phyloP scores from a whole-genome alignment of 2,797 vertebrate species.

The Esox masquinongy region DNA sequence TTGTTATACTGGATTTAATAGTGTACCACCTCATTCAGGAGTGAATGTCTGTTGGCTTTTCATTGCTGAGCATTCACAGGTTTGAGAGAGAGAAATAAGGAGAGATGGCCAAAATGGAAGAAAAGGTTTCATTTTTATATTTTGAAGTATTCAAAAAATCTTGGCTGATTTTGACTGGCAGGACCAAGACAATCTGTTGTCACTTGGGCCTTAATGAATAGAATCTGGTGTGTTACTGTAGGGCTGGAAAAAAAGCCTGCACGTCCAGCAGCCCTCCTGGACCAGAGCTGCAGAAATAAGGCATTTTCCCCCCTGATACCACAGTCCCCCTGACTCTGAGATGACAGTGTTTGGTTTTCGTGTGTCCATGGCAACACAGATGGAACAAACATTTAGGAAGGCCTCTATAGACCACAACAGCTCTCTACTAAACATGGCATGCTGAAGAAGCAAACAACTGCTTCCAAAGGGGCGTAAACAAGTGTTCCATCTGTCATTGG shows the following conservation, averaged over 20 bases:
- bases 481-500: constrained; percentile 1
- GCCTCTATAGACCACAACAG: constrained; percentile 10
- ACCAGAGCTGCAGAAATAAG: neutral
- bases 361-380: constrained; percentile 35
- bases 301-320: neutral
- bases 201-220: neutral
- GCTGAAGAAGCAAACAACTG: constrained; percentile 11
- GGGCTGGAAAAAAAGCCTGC: neutral
- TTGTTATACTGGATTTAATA: too few relatives aligned
- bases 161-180: neutral
- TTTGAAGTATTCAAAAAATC: neutral
- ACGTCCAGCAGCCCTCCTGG: neutral
- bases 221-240: neutral
- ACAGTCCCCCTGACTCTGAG: neutral
- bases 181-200: neutral
- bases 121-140: too few relatives aligned
- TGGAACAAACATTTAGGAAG: constrained; percentile 20
- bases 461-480: neutral
- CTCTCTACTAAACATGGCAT: constrained; percentile 21
- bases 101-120: too few relatives aligned
- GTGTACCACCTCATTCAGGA: too few relatives aligned
- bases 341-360: constrained; percentile 14
- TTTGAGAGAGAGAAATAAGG: neutral
- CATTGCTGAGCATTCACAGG: too few relatives aligned
- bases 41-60: too few relatives aligned